phyloP scores from a whole-genome alignment of 2,113 vertebrate species.

The Synchiropus splendidus region DNA sequence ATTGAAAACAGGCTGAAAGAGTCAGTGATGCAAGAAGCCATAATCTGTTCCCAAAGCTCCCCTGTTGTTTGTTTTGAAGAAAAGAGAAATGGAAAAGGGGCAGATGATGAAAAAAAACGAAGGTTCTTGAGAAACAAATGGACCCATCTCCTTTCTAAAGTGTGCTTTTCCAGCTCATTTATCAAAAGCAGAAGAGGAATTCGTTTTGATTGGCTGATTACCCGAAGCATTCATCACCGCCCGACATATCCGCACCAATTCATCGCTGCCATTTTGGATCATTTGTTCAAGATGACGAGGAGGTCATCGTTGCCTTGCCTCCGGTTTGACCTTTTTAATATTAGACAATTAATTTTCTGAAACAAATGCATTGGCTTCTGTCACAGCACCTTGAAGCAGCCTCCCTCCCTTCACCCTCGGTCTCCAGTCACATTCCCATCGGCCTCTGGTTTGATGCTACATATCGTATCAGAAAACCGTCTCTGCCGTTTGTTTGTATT shows the following conservation, averaged over 20 bases:
- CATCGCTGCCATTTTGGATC: constrained; percentile 85
- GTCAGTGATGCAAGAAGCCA: constrained; percentile 66
- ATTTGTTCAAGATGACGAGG: constrained; percentile 96
- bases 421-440: constrained; percentile 10
- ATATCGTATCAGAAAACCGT: constrained; percentile 7
- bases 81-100: constrained; percentile 45
- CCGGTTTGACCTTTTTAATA: constrained; percentile 94
- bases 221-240: constrained; percentile 79
- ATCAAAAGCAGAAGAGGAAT: constrained; percentile 70
- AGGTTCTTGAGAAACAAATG: constrained; percentile 63
- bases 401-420: constrained; percentile 11
- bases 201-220: constrained; percentile 87
- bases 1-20: constrained; percentile 61
- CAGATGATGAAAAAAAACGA: constrained; percentile 12
- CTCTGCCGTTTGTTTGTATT: constrained; percentile 9
- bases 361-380: constrained; percentile 92
- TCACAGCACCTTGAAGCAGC: constrained; percentile 76
- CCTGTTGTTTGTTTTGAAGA: constrained; percentile 59
- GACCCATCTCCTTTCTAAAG: constrained; percentile 57
- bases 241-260: constrained; percentile 75
- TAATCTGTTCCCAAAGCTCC: constrained; percentile 62
- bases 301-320: constrained; percentile 76
- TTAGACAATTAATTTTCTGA: constrained; percentile 94
- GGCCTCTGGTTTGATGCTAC: constrained; percentile 10
- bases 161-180: constrained; percentile 67